Conservation (phyloP, 2,888 invertebrate species). For the Scaeva pyrastri region DNA sequence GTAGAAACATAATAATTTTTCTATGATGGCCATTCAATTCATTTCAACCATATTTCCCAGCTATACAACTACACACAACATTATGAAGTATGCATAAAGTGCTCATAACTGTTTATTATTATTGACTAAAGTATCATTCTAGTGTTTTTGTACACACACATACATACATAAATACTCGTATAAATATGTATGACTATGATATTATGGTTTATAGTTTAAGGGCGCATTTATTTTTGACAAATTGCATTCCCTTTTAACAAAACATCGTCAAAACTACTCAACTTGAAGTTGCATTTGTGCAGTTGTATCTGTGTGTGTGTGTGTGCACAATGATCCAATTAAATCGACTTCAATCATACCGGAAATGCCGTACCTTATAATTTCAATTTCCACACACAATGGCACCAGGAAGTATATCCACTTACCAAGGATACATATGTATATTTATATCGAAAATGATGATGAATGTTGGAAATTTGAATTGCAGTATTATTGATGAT, state of each 20-base stretch:
- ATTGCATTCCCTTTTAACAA: conserved; percentile 27
- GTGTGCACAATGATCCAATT: conserved; percentile 58
- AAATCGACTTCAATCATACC: conserved; percentile 55
- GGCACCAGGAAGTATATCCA: conserved; percentile 28
- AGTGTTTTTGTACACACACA: background rate
- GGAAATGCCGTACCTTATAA: conserved; percentile 59
- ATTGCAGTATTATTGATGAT: conserved; percentile 58
- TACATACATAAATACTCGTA: background rate
- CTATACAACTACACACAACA: too few species aligned
- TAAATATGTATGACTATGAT: background rate
- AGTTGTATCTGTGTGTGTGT: background rate
- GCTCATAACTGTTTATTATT: too few species aligned
- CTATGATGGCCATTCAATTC: too few species aligned
- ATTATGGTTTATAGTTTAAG: background rate
- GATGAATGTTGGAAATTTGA: conserved; percentile 52
- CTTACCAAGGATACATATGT: background rate
- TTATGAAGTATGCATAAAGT: too few species aligned
- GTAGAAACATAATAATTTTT: too few species aligned
- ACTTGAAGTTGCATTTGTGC: conserved; percentile 32
- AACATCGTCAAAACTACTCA: conserved; percentile 19
- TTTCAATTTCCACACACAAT: conserved; percentile 52
- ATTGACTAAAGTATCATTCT: background rate
- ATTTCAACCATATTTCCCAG: too few species aligned
- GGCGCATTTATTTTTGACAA: conserved; percentile 15
- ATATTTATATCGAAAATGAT: conserved; percentile 8